Conservation (phyloP, 1,140 invertebrate genomes). For the Conopomorpha cramerella region DNA sequence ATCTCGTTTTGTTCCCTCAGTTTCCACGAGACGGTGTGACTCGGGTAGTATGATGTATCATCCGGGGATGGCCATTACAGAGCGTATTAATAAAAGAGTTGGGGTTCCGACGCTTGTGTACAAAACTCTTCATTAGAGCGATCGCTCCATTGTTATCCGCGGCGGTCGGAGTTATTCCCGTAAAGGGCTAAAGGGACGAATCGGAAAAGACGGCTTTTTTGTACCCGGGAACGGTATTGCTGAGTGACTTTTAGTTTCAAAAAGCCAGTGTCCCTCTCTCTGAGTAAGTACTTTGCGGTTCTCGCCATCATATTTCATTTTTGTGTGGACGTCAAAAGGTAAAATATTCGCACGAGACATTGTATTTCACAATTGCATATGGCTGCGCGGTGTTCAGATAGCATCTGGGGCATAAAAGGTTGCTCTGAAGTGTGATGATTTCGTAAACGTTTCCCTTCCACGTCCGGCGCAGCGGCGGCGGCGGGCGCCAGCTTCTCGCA, state of each 20-base stretch:
- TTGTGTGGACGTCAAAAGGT: no score
- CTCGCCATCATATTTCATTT: no score
- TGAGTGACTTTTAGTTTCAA: no score
- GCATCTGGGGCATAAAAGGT: no score
- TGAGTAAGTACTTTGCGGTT: no score
- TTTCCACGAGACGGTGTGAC: not conserved
- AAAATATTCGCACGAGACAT: no score
- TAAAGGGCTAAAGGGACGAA: constrained; percentile 1
- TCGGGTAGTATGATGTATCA: not conserved
- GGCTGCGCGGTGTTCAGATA: no score
- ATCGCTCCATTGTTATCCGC: constrained; percentile 38
- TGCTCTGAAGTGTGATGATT: constrained; percentile 1
- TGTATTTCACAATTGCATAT: no score
- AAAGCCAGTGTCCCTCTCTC: no score
- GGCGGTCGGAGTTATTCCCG: constrained; percentile 25
- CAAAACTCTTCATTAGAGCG: constrained; percentile 49
- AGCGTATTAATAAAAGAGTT: constrained; percentile 28
- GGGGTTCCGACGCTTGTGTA: constrained; percentile 32
- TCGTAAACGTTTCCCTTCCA: not conserved
- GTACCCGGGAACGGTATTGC: constrained; percentile 11
- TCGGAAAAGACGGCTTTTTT: constrained; percentile 13
- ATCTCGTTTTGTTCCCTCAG: not conserved
- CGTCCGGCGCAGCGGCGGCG: not conserved
- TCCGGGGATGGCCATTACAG: constrained; percentile 9
- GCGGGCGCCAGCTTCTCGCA: not conserved